Evolutionary conservation across 2,113 vertebrate genomes (phyloP).

Genomic region (Pipa parva): DNA sequence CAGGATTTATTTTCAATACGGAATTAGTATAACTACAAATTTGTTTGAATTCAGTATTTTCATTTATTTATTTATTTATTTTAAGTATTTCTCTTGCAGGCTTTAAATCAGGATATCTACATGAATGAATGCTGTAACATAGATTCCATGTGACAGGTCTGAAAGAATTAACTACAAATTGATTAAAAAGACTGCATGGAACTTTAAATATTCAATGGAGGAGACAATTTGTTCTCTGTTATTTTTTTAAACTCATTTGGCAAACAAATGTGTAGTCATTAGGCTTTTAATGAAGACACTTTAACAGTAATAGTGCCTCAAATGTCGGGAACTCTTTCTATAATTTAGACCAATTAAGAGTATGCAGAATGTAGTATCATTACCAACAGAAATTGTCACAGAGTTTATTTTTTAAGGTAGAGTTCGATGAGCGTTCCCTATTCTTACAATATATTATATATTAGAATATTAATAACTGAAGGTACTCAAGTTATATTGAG

Average conservation of each 20-base stretch:
- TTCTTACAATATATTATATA: too few species aligned
- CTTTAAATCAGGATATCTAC: conserved; percentile 54
- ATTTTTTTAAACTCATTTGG: conserved; percentile 30
- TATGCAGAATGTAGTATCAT: conserved; percentile 10
- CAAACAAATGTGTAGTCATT: conserved; percentile 36
- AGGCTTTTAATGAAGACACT: conserved; percentile 28
- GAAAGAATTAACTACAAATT: conserved; percentile 47
- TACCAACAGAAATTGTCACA: neutral
- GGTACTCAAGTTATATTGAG: too few species aligned
- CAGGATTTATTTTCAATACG: conserved; percentile 50
- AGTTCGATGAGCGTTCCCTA: neutral
- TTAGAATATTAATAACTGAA: too few species aligned
- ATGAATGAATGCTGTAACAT: conserved; percentile 46
- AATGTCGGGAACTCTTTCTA: conserved; percentile 14
- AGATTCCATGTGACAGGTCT: conserved; percentile 49
- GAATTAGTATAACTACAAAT: conserved; percentile 58
- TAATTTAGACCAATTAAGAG: conserved; percentile 30
- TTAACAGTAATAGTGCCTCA: conserved; percentile 29
- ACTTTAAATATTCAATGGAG: conserved; percentile 39
- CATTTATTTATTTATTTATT: conserved; percentile 34
- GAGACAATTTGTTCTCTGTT: conserved; percentile 47
- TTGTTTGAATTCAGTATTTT: conserved; percentile 48
- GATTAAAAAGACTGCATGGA: neutral
- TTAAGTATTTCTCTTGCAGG: conserved; percentile 39
- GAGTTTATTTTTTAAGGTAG: neutral